These are phyloP conservation scores for Chelonus formosanus DNA, from an alignment of 2,888 invertebrate genomes.

Conservation along the genomic window DNA sequence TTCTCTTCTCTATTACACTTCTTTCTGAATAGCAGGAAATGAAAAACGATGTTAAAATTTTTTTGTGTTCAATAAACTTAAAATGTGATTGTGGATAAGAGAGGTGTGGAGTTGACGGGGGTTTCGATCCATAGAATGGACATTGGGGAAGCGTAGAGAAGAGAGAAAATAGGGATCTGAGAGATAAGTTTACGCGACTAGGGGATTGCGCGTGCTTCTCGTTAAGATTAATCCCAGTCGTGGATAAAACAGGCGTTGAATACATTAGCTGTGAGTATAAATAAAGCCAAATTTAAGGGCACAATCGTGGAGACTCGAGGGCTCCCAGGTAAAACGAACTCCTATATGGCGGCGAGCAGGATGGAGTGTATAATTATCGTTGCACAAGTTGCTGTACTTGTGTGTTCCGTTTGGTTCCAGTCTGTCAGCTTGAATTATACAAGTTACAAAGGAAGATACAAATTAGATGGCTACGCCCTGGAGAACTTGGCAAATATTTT, in stretches of 20 bases:
- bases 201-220: slow-evolving; percentile 39
- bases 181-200: slow-evolving; percentile 32
- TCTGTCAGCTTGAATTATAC: slow-evolving; percentile 64
- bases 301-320: slow-evolving; percentile 35
- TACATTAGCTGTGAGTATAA: slow-evolving; percentile 51
- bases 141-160: slow-evolving; percentile 10
- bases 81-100: too few species aligned
- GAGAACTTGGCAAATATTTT: slow-evolving; percentile 12
- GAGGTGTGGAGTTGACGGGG: not conserved
- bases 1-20: too few species aligned
- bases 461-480: slow-evolving; percentile 54
- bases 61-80: too few species aligned
- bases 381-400: slow-evolving; percentile 58
- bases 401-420: slow-evolving; percentile 62
- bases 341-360: slow-evolving; percentile 42
- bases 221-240: slow-evolving; percentile 54
- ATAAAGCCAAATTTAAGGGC: slow-evolving; percentile 64
- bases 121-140: slow-evolving; percentile 17
- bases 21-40: too few species aligned
- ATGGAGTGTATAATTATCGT: slow-evolving; percentile 65
- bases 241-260: slow-evolving; percentile 57
- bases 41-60: too few species aligned
- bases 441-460: slow-evolving; percentile 64
- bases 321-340: slow-evolving; percentile 34
- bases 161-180: slow-evolving; percentile 8